A percentile compares a stretch with the other conserved stretches of the same genome.
These are phyloP conservation scores for Pogonophryne albipinna DNA, from an alignment of 2,797 vertebrate species.

Conservation along the genomic window DNA sequence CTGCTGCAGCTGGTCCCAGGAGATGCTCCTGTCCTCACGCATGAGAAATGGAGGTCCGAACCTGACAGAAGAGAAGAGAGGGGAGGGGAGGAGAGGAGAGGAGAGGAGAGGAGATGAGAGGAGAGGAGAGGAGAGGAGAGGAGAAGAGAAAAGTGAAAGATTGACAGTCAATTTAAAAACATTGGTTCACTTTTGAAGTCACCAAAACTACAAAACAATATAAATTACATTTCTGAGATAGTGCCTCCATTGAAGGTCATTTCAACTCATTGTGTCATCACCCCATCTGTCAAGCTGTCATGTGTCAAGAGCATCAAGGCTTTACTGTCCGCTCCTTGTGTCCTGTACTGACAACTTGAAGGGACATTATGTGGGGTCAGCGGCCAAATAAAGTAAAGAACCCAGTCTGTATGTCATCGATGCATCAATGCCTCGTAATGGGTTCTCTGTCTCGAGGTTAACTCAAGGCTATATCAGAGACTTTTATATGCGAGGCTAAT, in stretches of 20 bases:
- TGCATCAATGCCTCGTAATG: conserved; percentile 7
- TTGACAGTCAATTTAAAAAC: neutral
- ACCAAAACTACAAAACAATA: neutral
- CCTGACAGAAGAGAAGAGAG: conserved; percentile 72
- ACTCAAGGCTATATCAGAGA: conserved; percentile 1
- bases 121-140: neutral
- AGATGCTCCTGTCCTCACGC: conserved; percentile 88
- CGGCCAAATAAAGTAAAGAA: conserved; percentile 1
- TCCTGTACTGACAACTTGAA: conserved; percentile 17
- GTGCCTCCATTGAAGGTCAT: neutral
- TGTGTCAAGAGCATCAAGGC: conserved; percentile 13
- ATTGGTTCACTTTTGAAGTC: neutral
- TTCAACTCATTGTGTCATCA: conserved; percentile 4
- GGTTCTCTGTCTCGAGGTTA: conserved; percentile 8
- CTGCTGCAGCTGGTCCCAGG: conserved; percentile 93
- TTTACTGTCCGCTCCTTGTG: neutral
- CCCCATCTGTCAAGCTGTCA: conserved; percentile 29
- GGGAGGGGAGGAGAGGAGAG: neutral
- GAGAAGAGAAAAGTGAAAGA: no score
- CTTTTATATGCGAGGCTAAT: conserved; percentile 9
- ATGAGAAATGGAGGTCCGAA: conserved; percentile 93
- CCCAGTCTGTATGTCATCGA: neutral
- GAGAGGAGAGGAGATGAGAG: neutral
- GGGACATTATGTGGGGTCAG: conserved; percentile 13
- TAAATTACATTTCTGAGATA: neutral